A percentile compares a stretch with the other conserved stretches of the same genome.
These are phyloP conservation scores for Hylaea fasciaria DNA, from an alignment of 2,888 invertebrate species.

Conservation along the genomic window DNA sequence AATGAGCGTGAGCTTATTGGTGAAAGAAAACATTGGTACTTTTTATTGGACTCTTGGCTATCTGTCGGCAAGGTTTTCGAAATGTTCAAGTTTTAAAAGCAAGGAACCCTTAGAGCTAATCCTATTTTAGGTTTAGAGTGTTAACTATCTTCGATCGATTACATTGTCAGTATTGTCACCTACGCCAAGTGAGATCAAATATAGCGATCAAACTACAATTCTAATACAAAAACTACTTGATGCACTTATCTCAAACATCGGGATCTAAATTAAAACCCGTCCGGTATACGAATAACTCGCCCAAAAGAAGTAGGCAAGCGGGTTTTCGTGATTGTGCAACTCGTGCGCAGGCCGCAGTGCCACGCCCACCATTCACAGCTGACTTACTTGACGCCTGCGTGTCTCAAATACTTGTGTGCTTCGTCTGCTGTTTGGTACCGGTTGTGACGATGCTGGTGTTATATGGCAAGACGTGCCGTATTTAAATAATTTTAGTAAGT, in stretches of 20 bases:
- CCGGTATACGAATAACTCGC: constrained; percentile 24
- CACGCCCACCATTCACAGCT: constrained; percentile 54
- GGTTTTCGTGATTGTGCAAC: constrained; percentile 53
- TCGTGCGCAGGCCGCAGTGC: constrained; percentile 47
- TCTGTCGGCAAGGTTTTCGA: no score
- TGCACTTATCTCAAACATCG: not conserved
- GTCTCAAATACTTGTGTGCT: constrained; percentile 47
- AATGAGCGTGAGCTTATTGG: no score
- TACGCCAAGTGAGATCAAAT: no score
- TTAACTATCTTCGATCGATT: no score
- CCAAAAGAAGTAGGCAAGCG: constrained; percentile 41
- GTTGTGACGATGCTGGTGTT: constrained; percentile 2
- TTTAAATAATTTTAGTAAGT: not conserved
- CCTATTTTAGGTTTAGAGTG: no score
- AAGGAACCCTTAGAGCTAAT: no score
- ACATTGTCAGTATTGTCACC: no score
- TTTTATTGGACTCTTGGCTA: no score
- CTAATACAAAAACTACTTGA: no score
- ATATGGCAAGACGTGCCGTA: not conserved
- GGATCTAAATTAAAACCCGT: constrained; percentile 22
- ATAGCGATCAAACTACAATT: no score
- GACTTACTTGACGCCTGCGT: constrained; percentile 42
- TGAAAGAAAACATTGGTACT: no score
- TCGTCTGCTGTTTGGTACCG: constrained; percentile 27
- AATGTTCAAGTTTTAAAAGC: no score